phyloP scores from a whole-genome alignment of 2,113 vertebrate genomes.

The Epinephelus lanceolatus region DNA sequence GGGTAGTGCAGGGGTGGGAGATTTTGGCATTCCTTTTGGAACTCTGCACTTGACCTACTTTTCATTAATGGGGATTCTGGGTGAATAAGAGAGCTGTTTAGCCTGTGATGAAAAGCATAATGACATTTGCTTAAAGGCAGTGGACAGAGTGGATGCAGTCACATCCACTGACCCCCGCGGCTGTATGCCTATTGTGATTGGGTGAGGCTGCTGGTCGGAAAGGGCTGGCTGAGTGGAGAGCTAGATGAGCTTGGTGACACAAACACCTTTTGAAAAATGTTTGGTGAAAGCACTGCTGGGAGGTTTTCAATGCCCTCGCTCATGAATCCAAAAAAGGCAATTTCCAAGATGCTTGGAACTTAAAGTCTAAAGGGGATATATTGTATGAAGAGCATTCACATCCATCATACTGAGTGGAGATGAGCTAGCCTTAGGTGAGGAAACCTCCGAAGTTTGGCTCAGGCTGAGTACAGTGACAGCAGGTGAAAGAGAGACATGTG shows the following conservation, averaged over 20 bases:
- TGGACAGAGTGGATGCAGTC: slow-evolving; percentile 51
- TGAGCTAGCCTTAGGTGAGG: slow-evolving; percentile 33
- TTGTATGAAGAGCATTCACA: slow-evolving; percentile 41
- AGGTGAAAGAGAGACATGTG: slow-evolving; percentile 33
- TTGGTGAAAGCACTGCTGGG: slow-evolving; percentile 50
- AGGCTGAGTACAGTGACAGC: slow-evolving; percentile 24
- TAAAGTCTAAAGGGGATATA: slow-evolving; percentile 56
- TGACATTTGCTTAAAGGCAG: slow-evolving; percentile 76
- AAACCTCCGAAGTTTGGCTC: slow-evolving; percentile 30
- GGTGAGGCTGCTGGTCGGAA: slow-evolving; percentile 1
- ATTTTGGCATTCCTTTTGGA: slow-evolving; percentile 75
- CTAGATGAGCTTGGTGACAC: slow-evolving; percentile 55
- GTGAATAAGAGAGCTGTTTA: slow-evolving; percentile 76
- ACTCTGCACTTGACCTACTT: slow-evolving; percentile 84
- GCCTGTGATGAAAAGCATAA: slow-evolving; percentile 78
- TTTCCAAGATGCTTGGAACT: slow-evolving; percentile 41
- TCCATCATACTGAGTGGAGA: slow-evolving; percentile 50
- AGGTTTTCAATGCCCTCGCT: slow-evolving; percentile 52
- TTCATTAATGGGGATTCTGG: slow-evolving; percentile 77
- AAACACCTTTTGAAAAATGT: slow-evolving; percentile 65
- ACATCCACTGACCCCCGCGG: slow-evolving; percentile 36
- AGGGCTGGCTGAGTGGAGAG: background rate
- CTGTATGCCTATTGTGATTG: slow-evolving; percentile 33
- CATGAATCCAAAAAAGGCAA: slow-evolving; percentile 66
- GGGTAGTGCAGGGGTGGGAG: slow-evolving; percentile 56